Base-by-base conservation (phyloP, 1,140 invertebrate species). In the Odontomachus brunneus region DNA sequence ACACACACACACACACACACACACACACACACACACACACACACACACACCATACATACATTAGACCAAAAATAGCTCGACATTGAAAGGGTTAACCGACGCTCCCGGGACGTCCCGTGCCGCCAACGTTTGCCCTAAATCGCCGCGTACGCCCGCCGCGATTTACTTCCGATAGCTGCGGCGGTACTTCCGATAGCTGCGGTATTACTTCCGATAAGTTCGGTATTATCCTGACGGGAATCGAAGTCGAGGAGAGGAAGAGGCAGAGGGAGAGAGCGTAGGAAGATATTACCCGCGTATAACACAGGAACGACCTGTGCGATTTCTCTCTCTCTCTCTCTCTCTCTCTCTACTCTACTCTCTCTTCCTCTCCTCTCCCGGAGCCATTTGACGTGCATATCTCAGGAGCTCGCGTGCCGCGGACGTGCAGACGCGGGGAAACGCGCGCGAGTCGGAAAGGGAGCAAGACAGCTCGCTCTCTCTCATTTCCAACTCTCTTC, bases 321-420 rank as follows among this genome's bases (percentile, higher is more conserved):
- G 49, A 69, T 82, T 12, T 81, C n/a, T 55, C 29, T 53, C n/a
- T 22, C 7, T 3, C 11, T 9, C 15, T 81, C n/a, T 55, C 29
- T 53, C 15, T 24, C 7, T 75, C 15, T 72, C n/a, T 55, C 29
- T 48, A 15, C 19, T 3, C 1, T 7, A 11, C 15, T 81, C n/a
- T 55, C 29, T 53, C n/a, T 19, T 3, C 1, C 11, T 44, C 38
- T 44, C 9, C 38, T 44, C 38, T 44, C 9, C 9, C 38, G 33
- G 26, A 26, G 38, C n/a, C 63, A 48, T 29, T 81, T 82, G 63
- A 69, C 49, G 60, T 59, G 57, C 75, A 72, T 81, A 80, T 84
- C 75, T 82, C 55, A 63, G 26, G 55, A 29, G 83, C 48, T 85
- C 44, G 83, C 84, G 83, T 86, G 83, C 48, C 38, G 66, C 59